Conservation (phyloP, 2,113 vertebrate genomes). For the Lycocorax pyrrhopterus region DNA sequence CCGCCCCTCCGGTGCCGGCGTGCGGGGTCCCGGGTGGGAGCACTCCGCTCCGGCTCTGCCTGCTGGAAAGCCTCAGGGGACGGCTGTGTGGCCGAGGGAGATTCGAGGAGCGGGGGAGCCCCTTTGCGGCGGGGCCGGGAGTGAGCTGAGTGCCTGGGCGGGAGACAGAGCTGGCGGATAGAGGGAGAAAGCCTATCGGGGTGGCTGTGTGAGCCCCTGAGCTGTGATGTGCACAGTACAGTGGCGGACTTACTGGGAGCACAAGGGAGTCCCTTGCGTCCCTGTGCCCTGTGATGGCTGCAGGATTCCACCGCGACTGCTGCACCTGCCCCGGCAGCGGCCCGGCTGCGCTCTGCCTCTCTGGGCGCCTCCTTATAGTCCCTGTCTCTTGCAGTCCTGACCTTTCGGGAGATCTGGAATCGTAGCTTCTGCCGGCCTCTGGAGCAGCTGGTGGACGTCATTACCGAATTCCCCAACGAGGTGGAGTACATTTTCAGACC, state of each 20-base stretch:
- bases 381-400: slow-evolving; percentile 74
- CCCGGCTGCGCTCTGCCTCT: neutral
- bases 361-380: neutral
- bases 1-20: neutral
- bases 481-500: slow-evolving; percentile 91
- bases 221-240: neutral
- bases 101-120: neutral
- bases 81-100: neutral
- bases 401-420: slow-evolving; percentile 90
- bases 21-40: neutral
- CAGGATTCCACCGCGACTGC: neutral
- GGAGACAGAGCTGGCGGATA: neutral
- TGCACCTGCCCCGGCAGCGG: neutral
- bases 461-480: slow-evolving; percentile 85
- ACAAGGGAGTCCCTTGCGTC: neutral
- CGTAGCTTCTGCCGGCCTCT: slow-evolving; percentile 90
- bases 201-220: neutral
- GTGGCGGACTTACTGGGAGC: neutral
- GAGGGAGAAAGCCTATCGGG: neutral
- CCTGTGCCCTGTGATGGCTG: neutral
- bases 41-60: neutral
- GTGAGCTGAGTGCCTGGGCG: neutral
- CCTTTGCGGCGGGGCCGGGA: neutral
- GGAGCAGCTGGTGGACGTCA: slow-evolving; percentile 88
- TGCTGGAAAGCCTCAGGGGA: neutral